A percentile compares a stretch with the other conserved stretches of the same genome.
Conservation (phyloP, 2,888 invertebrate species). For the Phortica magna region DNA sequence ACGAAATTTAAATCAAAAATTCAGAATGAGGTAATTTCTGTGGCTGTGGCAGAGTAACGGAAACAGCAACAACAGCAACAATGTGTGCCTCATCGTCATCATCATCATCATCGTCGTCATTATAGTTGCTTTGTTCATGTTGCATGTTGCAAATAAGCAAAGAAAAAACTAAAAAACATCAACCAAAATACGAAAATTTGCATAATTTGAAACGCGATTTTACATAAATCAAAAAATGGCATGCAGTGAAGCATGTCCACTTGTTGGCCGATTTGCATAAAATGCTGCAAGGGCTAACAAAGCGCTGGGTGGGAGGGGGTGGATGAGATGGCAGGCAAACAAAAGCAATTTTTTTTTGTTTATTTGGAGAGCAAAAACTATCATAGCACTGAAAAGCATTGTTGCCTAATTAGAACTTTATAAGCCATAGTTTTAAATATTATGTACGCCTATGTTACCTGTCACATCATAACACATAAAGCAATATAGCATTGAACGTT, state of each 20-base stretch:
- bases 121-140: neutral
- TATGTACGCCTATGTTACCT: too few relatives aligned
- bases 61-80: too few relatives aligned
- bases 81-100: neutral
- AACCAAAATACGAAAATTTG: neutral
- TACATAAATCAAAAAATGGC: constrained; percentile 17
- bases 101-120: neutral
- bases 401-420: too few relatives aligned
- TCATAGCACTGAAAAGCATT: too few relatives aligned
- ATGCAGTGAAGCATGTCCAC: neutral
- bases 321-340: too few relatives aligned
- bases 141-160: neutral
- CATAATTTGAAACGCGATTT: constrained; percentile 14
- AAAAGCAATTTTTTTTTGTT: too few relatives aligned
- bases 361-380: too few relatives aligned
- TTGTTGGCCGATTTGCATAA: neutral
- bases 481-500: too few relatives aligned
- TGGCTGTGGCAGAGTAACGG: too few relatives aligned
- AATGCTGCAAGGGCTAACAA: neutral
- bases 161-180: neutral
- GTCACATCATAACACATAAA: too few relatives aligned
- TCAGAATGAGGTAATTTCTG: neutral
- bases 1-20: neutral
- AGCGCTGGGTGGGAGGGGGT: neutral
- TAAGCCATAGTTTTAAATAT: too few relatives aligned